These are phyloP conservation scores for Agonopterix subpropinquella DNA, from an alignment of 2,888 invertebrate genomes.

Conservation along the genomic window DNA sequence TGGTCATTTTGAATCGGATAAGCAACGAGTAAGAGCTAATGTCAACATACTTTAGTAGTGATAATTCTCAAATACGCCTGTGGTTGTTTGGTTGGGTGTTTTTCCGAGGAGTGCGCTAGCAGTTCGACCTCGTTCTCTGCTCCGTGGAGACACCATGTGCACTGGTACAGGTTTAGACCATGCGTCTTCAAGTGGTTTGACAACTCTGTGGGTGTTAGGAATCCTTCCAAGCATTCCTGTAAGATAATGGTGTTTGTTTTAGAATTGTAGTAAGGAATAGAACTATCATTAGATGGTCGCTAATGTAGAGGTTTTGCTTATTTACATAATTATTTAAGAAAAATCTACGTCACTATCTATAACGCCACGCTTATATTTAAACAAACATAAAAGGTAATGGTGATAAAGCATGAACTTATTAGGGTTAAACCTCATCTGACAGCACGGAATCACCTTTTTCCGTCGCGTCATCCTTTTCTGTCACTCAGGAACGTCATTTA, in stretches of 20 bases:
- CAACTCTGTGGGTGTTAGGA: conserved; percentile 34
- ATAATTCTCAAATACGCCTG: conserved; percentile 57
- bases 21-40: background rate
- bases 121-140: conserved; percentile 48
- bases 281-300: too few species aligned
- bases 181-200: conserved; percentile 51
- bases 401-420: too few species aligned
- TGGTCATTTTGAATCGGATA: background rate
- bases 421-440: too few species aligned
- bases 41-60: conserved; percentile 41
- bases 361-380: too few species aligned
- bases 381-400: too few species aligned
- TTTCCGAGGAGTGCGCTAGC: conserved; percentile 43
- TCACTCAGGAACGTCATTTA: too few species aligned
- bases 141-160: conserved; percentile 58
- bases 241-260: conserved; percentile 9
- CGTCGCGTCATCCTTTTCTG: too few species aligned
- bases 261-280: too few species aligned
- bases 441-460: too few species aligned
- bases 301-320: too few species aligned
- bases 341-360: too few species aligned
- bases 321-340: too few species aligned
- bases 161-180: conserved; percentile 56
- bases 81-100: conserved; percentile 60
- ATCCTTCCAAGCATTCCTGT: conserved; percentile 36